Percentiles rank a stretch among this genome's conserved stretches.
Conservation (phyloP, 1,140 invertebrate species). For the Drosophila carrolli region DNA sequence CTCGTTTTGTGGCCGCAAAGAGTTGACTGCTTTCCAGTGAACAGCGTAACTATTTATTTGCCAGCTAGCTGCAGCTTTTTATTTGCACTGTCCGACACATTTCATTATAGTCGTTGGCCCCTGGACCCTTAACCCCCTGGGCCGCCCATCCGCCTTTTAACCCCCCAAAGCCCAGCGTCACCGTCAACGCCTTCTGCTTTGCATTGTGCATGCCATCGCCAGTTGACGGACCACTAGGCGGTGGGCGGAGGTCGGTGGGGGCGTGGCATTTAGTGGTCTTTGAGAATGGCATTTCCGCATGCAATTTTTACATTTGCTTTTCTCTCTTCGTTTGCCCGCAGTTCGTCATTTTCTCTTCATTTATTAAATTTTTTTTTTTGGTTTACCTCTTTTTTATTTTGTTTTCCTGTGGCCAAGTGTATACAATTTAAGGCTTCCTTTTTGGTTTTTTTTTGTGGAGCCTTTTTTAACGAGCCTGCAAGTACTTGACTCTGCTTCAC, state of each 20-base stretch:
- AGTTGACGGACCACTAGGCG: not conserved
- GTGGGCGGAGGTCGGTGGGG: conserved; percentile 14
- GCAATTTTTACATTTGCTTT: conserved; percentile 73
- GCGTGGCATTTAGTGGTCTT: conserved; percentile 72
- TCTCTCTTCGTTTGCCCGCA: conserved; percentile 7
- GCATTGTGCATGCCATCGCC: conserved; percentile 55
- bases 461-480: conserved; percentile 52
- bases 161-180: conserved; percentile 14
- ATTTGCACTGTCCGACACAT: conserved; percentile 76
- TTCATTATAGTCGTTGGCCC: conserved; percentile 62
- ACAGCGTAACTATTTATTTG: conserved; percentile 76
- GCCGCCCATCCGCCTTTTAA: not conserved
- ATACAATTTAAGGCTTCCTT: conserved; percentile 78
- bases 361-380: conserved; percentile 23
- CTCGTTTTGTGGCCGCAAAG: conserved; percentile 68
- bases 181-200: conserved; percentile 60
- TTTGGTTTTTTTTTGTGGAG: conserved; percentile 12
- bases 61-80: conserved; percentile 62
- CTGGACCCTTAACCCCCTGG: not conserved
- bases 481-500: conserved; percentile 14
- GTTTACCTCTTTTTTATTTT: conserved; percentile 4
- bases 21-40: conserved; percentile 68
- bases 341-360: conserved; percentile 56
- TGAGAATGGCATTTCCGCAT: conserved; percentile 81
- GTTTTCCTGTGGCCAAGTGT: conserved; percentile 68